phyloP scores from a whole-genome alignment of 2,797 vertebrate species.

The Agapornis canus region DNA sequence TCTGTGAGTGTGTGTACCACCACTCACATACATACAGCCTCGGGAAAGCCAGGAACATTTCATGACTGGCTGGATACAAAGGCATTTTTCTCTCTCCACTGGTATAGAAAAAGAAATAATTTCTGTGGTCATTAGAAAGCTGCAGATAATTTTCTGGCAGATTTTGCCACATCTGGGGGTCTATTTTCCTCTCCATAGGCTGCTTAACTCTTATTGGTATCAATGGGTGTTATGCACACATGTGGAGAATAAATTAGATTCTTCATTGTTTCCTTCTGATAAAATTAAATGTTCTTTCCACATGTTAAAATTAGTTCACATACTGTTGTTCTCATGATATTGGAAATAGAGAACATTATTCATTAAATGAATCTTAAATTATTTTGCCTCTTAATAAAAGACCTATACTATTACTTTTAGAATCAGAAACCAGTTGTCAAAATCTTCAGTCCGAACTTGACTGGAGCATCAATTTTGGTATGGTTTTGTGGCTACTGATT shows the following conservation, averaged over 20 bases:
- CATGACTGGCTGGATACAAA: not conserved
- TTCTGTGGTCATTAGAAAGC: conserved; percentile 33
- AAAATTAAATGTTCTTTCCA: conserved; percentile 67
- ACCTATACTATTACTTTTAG: not conserved
- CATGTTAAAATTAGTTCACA: conserved; percentile 34
- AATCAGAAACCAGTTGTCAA: not conserved
- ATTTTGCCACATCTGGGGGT: conserved; percentile 27
- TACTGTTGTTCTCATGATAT: not conserved
- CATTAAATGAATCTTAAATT: not conserved
- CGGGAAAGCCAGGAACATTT: not conserved
- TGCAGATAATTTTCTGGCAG: conserved; percentile 46
- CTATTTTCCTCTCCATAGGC: conserved; percentile 56
- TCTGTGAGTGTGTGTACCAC: not conserved
- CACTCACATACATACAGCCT: not conserved
- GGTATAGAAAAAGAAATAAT: not conserved
- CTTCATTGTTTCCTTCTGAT: conserved; percentile 56
- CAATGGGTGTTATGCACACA: conserved; percentile 40
- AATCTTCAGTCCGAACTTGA: not conserved
- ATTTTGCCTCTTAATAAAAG: not conserved
- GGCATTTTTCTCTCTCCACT: not conserved
- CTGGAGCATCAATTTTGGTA: not conserved
- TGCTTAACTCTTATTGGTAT: conserved; percentile 64
- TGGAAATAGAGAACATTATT: conserved; percentile 4
- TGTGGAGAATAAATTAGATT: conserved; percentile 47
- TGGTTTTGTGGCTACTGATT: not conserved